These are phyloP conservation scores for Balearica regulorum DNA, from an alignment of 2,797 vertebrate genomes.

Conservation along the genomic window DNA sequence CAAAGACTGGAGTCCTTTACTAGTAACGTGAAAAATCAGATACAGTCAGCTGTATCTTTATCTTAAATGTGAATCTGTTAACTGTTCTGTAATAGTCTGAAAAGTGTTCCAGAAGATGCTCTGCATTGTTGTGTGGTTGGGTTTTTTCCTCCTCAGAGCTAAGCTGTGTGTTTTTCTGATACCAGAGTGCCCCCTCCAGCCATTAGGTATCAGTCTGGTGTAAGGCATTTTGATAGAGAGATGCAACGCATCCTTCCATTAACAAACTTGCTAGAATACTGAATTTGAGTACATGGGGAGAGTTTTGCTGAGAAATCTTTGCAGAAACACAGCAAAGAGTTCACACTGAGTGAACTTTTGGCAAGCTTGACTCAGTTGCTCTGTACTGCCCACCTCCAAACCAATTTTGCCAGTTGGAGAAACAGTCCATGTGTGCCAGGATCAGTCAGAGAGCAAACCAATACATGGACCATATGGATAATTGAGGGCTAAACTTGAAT, in stretches of 20 bases:
- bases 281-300: not conserved
- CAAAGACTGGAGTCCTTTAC: not conserved
- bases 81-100: not conserved
- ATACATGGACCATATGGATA: not conserved
- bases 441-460: not conserved
- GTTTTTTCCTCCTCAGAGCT: not conserved
- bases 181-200: not conserved
- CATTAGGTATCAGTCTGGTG: not conserved
- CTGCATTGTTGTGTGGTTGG: not conserved
- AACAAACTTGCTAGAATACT: not conserved
- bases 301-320: not conserved
- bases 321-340: not conserved
- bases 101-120: not conserved
- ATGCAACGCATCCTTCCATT: not conserved
- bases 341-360: not conserved
- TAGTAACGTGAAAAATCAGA: not conserved
- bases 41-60: not conserved
- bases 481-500: not conserved
- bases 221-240: not conserved
- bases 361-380: not conserved
- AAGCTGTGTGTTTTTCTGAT: not conserved
- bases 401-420: not conserved
- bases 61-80: not conserved
- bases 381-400: not conserved
- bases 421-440: not conserved